Percentiles rank a stretch among this genome's conserved stretches.
These are phyloP conservation scores for Otus scops DNA, from an alignment of 2,797 vertebrate species.

Conservation along the genomic window DNA sequence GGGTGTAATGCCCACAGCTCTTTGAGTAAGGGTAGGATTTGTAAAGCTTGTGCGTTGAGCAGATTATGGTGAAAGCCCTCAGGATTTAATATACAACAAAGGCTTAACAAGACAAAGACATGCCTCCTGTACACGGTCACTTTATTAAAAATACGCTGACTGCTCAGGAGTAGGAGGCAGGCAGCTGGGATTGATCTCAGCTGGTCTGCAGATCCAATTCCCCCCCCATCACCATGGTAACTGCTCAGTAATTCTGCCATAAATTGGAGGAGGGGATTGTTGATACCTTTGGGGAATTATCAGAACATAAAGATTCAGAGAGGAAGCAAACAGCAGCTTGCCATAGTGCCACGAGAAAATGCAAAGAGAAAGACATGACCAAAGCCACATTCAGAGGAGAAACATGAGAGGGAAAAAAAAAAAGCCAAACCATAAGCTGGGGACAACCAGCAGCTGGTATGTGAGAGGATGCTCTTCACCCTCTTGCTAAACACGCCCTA, in stretches of 20 bases:
- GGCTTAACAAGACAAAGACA: conserved; percentile 55
- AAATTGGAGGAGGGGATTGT: conserved; percentile 67
- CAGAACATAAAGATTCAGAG: conserved; percentile 45
- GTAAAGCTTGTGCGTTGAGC: background rate
- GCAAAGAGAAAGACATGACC: background rate
- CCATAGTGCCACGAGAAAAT: background rate
- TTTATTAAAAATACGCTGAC: conserved; percentile 23
- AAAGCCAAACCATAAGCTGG: too few species aligned
- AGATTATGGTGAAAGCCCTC: conserved; percentile 41
- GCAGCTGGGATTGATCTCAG: conserved; percentile 49
- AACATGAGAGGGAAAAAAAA: too few species aligned
- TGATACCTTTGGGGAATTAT: conserved; percentile 42
- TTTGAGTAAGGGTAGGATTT: background rate
- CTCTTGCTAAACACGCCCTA: accelerated
- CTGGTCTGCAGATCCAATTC: conserved; percentile 4
- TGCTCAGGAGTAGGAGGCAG: conserved; percentile 19
- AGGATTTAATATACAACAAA: conserved; percentile 52
- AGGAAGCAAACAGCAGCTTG: background rate
- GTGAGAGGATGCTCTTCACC: background rate
- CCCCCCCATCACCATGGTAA: conserved; percentile 63
- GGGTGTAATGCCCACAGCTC: background rate
- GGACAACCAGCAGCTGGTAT: background rate
- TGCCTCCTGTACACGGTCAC: conserved; percentile 15
- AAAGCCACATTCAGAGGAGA: accelerated
- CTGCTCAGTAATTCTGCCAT: conserved; percentile 62